phyloP scores from a whole-genome alignment of 2,888 invertebrate species.

The Brachyptera putata region DNA sequence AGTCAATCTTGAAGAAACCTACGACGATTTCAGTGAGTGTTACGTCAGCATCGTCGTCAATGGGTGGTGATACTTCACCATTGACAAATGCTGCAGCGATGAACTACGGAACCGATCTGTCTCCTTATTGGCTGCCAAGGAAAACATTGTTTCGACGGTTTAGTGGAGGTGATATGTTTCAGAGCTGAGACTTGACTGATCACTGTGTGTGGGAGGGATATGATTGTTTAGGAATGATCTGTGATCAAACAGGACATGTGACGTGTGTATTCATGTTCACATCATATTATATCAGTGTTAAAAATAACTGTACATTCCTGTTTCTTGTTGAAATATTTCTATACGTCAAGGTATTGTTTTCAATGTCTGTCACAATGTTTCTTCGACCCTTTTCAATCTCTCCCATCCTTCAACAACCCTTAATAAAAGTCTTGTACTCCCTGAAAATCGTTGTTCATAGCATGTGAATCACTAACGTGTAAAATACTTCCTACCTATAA shows the following conservation, averaged over 20 bases:
- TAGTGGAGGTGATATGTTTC: slow-evolving; percentile 51
- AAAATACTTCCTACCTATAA: too few species aligned
- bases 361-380: slow-evolving; percentile 11
- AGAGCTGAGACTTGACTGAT: slow-evolving; percentile 46
- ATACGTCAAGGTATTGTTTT: not conserved
- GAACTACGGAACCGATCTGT: slow-evolving; percentile 40
- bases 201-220: not conserved
- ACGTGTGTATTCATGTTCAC: too few species aligned
- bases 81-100: slow-evolving; percentile 40
- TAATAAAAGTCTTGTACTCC: too few species aligned
- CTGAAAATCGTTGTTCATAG: too few species aligned
- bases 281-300: too few species aligned
- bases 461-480: too few species aligned
- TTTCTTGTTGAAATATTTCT: not conserved
- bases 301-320: too few species aligned
- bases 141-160: slow-evolving; percentile 47
- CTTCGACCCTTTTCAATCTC: slow-evolving; percentile 1
- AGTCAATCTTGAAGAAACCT: slow-evolving; percentile 55
- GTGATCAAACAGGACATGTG: slow-evolving; percentile 1
- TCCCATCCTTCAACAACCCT: too few species aligned
- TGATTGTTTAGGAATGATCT: not conserved
- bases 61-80: slow-evolving; percentile 47
- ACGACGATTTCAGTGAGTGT: slow-evolving; percentile 25
- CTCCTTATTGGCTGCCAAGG: slow-evolving; percentile 48
- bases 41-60: slow-evolving; percentile 39